Conservation (phyloP, 2,797 vertebrate genomes). For the Pagetopsis macropterus region DNA sequence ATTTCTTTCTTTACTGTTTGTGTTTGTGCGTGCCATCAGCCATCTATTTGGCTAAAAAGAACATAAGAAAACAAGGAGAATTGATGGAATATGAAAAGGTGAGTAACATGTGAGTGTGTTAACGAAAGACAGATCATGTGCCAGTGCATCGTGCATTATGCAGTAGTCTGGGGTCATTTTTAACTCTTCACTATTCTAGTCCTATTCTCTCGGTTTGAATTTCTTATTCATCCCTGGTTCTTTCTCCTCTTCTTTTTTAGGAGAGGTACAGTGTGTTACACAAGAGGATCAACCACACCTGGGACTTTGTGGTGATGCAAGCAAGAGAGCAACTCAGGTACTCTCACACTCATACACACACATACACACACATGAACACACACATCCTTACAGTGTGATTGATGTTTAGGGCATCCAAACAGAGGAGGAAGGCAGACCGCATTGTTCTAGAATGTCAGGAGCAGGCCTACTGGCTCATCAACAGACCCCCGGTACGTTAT, state of each 20-base stretch:
- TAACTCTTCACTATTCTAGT: conserved; percentile 6
- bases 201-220: neutral
- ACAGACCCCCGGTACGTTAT: conserved; percentile 88
- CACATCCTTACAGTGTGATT: conserved; percentile 38
- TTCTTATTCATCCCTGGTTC: neutral
- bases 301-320: conserved; percentile 98
- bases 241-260: conserved; percentile 69
- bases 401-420: conserved; percentile 89
- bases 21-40: conserved; percentile 74
- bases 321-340: conserved; percentile 95
- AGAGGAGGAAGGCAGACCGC: conserved; percentile 91
- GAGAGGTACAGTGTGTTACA: conserved; percentile 90
- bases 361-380: neutral
- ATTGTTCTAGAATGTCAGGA: conserved; percentile 96
- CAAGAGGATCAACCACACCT: conserved; percentile 92
- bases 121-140: neutral
- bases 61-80: conserved; percentile 91
- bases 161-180: neutral
- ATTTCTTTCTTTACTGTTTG: neutral
- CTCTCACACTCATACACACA: neutral
- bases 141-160: conserved; percentile 21
- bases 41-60: conserved; percentile 96
- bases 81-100: conserved; percentile 94
- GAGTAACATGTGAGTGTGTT: conserved; percentile 35
- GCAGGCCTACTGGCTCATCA: conserved; percentile 94